These are phyloP conservation scores for Pterocles orientalis DNA, from an alignment of 2,113 vertebrate genomes.

Conservation along the genomic window DNA sequence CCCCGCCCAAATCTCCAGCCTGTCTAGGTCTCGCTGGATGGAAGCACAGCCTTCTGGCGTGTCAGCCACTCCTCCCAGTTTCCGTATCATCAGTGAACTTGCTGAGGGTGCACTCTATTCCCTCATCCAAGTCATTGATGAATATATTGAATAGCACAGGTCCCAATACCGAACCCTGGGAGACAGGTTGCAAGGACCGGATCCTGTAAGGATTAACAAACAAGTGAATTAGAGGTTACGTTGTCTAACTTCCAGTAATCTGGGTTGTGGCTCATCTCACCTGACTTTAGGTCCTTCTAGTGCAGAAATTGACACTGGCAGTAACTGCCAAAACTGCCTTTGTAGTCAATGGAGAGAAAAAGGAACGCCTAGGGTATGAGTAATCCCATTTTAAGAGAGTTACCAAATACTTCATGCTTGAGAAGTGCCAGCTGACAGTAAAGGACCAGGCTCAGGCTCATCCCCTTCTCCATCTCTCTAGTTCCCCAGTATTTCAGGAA, in stretches of 20 bases:
- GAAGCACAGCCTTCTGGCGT: too few relatives aligned
- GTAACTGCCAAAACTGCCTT: not conserved
- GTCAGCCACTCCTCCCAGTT: too few relatives aligned
- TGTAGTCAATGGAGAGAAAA: not conserved
- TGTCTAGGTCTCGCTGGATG: too few relatives aligned
- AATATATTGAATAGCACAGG: too few relatives aligned
- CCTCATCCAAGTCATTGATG: too few relatives aligned
- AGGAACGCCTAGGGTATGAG: not conserved
- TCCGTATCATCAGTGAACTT: too few relatives aligned
- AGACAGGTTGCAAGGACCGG: not conserved
- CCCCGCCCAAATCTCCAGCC: too few relatives aligned
- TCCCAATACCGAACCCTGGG: too few relatives aligned
- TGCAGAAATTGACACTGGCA: not conserved
- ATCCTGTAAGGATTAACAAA: not conserved
- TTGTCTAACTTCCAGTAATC: not conserved
- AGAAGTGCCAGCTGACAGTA: not conserved
- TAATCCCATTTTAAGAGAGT: not conserved
- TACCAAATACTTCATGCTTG: not conserved
- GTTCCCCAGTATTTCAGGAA: not conserved
- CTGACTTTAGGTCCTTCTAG: not conserved
- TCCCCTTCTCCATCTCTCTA: not conserved
- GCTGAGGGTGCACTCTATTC: too few relatives aligned
- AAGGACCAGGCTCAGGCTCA: not conserved
- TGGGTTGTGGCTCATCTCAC: not conserved
- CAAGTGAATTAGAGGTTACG: not conserved